Evolutionary conservation across 2,113 vertebrate species (phyloP).

Genomic region (Leptobrachium leishanense): DNA sequence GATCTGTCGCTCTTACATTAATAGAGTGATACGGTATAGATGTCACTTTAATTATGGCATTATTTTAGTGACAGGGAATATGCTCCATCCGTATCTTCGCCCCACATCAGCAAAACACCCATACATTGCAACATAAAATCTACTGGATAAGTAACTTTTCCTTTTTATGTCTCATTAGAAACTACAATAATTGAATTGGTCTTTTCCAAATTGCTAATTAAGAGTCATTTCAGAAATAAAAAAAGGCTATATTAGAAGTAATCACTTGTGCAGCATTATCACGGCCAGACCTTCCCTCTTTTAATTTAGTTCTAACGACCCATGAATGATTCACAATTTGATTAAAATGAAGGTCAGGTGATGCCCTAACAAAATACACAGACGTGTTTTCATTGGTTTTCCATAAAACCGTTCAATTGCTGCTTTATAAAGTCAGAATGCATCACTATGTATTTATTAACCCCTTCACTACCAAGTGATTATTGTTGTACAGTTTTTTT

Average conservation of each 20-base stretch:
- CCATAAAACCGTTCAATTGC: too few relatives aligned
- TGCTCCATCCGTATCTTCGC: too few relatives aligned
- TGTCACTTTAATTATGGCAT: too few relatives aligned
- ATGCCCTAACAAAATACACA: neutral
- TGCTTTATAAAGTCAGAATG: too few relatives aligned
- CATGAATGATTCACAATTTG: slow-evolving; percentile 25
- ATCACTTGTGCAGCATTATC: neutral
- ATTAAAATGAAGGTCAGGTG: neutral
- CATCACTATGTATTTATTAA: too few relatives aligned
- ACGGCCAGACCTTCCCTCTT: neutral
- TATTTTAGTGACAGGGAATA: too few relatives aligned
- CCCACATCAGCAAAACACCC: too few relatives aligned
- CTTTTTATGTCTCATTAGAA: neutral
- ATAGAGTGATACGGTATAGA: too few relatives aligned
- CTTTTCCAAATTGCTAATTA: slow-evolving; percentile 26
- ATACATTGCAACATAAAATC: neutral
- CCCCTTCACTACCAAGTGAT: too few relatives aligned
- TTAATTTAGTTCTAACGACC: slow-evolving; percentile 45
- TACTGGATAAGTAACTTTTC: neutral
- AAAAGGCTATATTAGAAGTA: neutral
- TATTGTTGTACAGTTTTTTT: too few relatives aligned
- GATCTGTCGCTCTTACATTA: too few relatives aligned
- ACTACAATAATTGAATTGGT: slow-evolving; percentile 21
- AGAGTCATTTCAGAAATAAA: slow-evolving; percentile 8
- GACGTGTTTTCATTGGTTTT: too few relatives aligned